Evolutionary conservation across 2,113 vertebrate species (phyloP).

Genomic region (Indicator indicator): DNA sequence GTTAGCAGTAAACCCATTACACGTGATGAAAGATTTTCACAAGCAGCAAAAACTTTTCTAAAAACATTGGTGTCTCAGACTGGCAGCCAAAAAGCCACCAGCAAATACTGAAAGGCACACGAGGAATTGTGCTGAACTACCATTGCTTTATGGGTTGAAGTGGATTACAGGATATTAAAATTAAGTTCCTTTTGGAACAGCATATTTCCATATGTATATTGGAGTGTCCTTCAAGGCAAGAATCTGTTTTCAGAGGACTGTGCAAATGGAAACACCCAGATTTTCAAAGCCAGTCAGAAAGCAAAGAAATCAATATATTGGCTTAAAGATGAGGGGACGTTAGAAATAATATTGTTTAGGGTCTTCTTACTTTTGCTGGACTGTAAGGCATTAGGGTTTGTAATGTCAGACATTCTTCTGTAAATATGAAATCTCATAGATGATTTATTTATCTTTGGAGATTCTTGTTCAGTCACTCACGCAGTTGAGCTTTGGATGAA

Average conservation of each 20-base stretch:
- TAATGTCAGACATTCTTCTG: not conserved
- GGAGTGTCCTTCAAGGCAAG: not conserved
- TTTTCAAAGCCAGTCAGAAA: not conserved
- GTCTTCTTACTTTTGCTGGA: not conserved
- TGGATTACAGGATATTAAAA: not conserved
- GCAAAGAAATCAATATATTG: not conserved
- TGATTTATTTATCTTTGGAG: not conserved
- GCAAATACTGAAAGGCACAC: not conserved
- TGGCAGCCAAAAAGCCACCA: not conserved
- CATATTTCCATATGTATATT: not conserved
- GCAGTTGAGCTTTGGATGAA: not conserved
- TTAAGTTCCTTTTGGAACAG: not conserved
- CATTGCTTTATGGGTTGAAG: not conserved
- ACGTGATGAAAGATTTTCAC: not conserved
- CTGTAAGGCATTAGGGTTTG: not conserved
- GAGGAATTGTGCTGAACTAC: not conserved
- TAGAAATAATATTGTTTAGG: not conserved
- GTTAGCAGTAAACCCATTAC: not conserved
- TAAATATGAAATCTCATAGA: not conserved
- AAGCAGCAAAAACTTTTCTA: not conserved
- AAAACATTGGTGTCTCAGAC: not conserved
- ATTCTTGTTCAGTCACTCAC: not conserved
- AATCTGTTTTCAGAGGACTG: not conserved
- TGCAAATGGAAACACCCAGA: not conserved
- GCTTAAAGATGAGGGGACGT: not conserved